Evolutionary conservation across 2,888 invertebrate species (phyloP).

Genomic region (Philereme transversata): DNA sequence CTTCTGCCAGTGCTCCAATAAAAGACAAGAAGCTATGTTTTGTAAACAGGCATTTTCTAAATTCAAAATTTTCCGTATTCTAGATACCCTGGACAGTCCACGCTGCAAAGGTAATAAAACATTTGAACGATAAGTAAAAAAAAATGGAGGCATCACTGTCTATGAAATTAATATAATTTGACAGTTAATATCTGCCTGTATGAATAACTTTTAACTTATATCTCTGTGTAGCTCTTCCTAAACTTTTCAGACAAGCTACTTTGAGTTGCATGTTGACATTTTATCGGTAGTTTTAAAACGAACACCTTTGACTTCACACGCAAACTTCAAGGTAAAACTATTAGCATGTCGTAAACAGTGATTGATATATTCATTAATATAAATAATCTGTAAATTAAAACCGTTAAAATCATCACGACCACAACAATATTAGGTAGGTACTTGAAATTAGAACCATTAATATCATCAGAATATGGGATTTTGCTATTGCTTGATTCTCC

Average conservation of each 20-base stretch:
- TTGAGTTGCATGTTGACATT: constrained; percentile 41
- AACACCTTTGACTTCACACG: constrained; percentile 31
- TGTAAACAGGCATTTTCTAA: constrained; percentile 20
- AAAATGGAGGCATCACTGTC: too few relatives aligned
- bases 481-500: too few relatives aligned
- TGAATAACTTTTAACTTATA: too few relatives aligned
- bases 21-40: not conserved
- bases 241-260: too few relatives aligned
- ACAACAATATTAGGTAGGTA: too few relatives aligned
- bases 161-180: too few relatives aligned
- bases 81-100: constrained; percentile 65
- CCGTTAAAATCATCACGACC: not conserved
- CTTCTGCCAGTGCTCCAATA: too few relatives aligned
- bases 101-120: constrained; percentile 57
- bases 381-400: not conserved
- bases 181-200: too few relatives aligned
- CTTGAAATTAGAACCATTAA: too few relatives aligned
- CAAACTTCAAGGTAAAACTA: constrained; percentile 29
- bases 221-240: too few relatives aligned
- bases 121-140: too few relatives aligned
- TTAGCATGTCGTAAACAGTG: constrained; percentile 14
- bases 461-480: too few relatives aligned
- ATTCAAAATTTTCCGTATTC: constrained; percentile 40
- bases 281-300: constrained; percentile 26
- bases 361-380: constrained; percentile 20